Base-by-base conservation (phyloP, 1,140 invertebrate genomes). In the Chironomus striatipennis region DNA sequence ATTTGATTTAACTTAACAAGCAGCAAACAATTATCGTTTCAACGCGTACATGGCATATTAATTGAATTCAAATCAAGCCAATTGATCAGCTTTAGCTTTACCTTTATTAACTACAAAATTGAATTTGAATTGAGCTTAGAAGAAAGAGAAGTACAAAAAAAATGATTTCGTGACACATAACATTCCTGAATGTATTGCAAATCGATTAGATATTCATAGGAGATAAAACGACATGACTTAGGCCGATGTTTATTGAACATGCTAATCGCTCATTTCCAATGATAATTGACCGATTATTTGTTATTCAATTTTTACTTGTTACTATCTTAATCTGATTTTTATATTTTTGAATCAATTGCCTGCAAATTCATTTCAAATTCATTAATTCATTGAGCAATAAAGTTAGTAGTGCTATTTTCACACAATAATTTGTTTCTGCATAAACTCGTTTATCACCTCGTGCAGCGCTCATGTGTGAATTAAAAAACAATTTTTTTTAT, bases 41-140 rank as follows among this genome's bases (percentile, higher is more conserved):
- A 57, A 57, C 47, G 47, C 47, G 47, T 7, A 47, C 43, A 47
- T 4, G 47, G 12, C 47, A 57, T n/a, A n/a, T 57, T 12, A 57
- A 57, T 57, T 57, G 47, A 57, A 57, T 57, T 57, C 12, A 57
- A 57, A 57, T 57, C 12, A 57, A n/a, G 47, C 47, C 47, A 57
- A 57, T 57, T 57, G 47, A 57, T 57, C 47, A n/a, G 47, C 47
- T 57, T 15, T 34, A 34, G 47, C 47, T 15, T 57, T n/a, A n/a
- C n/a, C 1, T 12, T 57, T 57, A 15, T 57, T 57, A n/a, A 57
- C n/a, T 57, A 57, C 5, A n/a, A n/a, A n/a, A n/a, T 4, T 57
- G n/a, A n/a, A 57, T n/a, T 12, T 57, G 47, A 57, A 57, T 57
- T 34, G 5, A 34, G 24, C 24, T 34, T 34, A 34, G 24, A 34